Conservation (phyloP, 2,797 vertebrate genomes). For the Pantherophis alleghaniensis region DNA sequence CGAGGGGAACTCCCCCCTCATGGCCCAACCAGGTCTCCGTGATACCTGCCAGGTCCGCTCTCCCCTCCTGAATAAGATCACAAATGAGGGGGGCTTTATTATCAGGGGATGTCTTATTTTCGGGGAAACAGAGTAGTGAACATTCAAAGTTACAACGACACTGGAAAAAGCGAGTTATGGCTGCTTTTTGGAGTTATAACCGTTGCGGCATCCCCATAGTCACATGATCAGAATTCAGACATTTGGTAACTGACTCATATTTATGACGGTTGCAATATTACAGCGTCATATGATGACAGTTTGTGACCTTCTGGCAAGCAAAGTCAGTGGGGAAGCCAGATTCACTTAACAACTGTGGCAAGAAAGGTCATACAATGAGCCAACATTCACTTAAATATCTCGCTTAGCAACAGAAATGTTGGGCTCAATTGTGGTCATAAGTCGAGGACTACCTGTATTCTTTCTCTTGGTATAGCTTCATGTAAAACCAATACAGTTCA, state of each 20-base stretch:
- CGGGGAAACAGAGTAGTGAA: too few species aligned
- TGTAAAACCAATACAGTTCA: not conserved
- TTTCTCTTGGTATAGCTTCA: not conserved
- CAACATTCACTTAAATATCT: not conserved
- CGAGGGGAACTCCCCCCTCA: too few species aligned
- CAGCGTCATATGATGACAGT: not conserved
- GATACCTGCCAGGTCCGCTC: too few species aligned
- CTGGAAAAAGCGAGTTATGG: not conserved
- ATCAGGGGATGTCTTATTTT: too few species aligned
- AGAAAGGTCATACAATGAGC: not conserved
- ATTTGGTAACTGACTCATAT: not conserved
- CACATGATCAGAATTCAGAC: not conserved
- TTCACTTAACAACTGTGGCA: not conserved
- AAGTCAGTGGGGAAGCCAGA: not conserved
- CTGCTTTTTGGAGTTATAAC: not conserved
- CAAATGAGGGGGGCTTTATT: too few species aligned
- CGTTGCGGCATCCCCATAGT: not conserved
- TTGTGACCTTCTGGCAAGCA: not conserved
- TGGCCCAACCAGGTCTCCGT: too few species aligned
- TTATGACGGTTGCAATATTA: not conserved
- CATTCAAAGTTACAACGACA: not conserved
- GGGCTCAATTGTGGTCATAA: not conserved
- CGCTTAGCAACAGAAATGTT: not conserved
- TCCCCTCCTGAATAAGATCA: too few species aligned
- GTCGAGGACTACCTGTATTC: not conserved